A percentile compares a stretch with the other conserved stretches of the same genome.
Conservation (phyloP, 2,888 invertebrate genomes). For the Morpho helenor region DNA sequence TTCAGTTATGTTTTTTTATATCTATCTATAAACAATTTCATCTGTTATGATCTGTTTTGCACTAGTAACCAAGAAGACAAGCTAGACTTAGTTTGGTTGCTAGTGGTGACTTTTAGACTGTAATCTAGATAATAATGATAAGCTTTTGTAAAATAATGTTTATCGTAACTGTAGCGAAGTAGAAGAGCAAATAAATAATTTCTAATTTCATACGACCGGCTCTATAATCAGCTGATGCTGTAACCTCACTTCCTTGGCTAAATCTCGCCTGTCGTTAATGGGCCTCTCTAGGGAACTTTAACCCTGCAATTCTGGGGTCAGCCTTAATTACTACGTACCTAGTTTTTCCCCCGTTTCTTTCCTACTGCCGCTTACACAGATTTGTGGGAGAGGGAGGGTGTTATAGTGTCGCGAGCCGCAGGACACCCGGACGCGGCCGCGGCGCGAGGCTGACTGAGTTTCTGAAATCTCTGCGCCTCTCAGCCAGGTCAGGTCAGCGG, state of each 20-base stretch:
- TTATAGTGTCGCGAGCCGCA: conserved; percentile 31
- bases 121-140: too few relatives aligned
- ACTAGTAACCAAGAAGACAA: too few relatives aligned
- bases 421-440: conserved; percentile 59
- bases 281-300: conserved; percentile 29
- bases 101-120: too few relatives aligned
- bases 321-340: conserved; percentile 44
- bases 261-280: conserved; percentile 17
- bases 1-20: too few relatives aligned
- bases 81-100: too few relatives aligned
- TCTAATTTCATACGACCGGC: neutral
- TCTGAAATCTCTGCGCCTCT: conserved; percentile 73
- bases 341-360: conserved; percentile 42
- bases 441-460: conserved; percentile 73
- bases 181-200: too few relatives aligned
- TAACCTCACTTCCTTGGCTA: conserved; percentile 11
- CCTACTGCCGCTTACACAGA: conserved; percentile 45
- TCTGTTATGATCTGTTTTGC: too few relatives aligned
- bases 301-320: conserved; percentile 39
- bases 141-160: too few relatives aligned
- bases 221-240: conserved; percentile 7
- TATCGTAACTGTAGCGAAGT: too few relatives aligned
- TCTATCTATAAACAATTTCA: too few relatives aligned
- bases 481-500: conserved; percentile 70
- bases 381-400: conserved; percentile 49